Evolutionary conservation across 2,888 invertebrate species (phyloP), one percentile per base, ranked within the genome.

Genomic region (Acronicta aceris): DNA sequence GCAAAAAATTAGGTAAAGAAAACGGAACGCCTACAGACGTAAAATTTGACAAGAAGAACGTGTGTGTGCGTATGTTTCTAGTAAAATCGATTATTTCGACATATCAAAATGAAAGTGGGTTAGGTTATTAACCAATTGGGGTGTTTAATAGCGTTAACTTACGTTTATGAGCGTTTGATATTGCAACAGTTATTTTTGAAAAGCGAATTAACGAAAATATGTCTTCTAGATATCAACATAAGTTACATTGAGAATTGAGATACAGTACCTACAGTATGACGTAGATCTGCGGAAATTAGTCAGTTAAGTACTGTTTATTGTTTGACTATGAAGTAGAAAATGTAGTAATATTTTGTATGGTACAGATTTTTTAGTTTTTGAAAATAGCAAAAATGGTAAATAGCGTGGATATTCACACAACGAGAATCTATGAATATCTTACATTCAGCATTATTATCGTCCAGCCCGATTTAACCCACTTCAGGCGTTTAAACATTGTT

Each of bases 31-130:
- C 4, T 15, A 48, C n/a, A 48, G 30, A 46, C 30, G 36, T 47
- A 56, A 48, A 36, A 66, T 46, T 38, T 56, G 45, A 50, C 61
- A 72, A 56, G 49, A 61, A 61, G 59, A 62, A 65, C 64, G 64
- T 53, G 53, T 65, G 62, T 64, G 65, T 75, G 78, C 61, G 55
- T 54, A 58, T 51, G 58, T 71, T 74, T 74, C 60, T 53, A 27
- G 45, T 45, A 54, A 70, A 60, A 51, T 33, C 41, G 47, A 66
- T 54, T 51, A 63, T 76, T 70, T 72, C 72, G 40, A 76, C 67
- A 83, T 77, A 71, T 71, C 73, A 49, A 74, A 72, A 73, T 59
- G 61, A 75, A 74, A 76, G 71, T 72, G 72, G 69, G 69, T 72
- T 73, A 67, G 62, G 59, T 65, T 74, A 59, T 78, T 78, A 76